Evolutionary conservation across 2,113 vertebrate genomes (phyloP).

Genomic region (Zonotrichia leucophrys): DNA sequence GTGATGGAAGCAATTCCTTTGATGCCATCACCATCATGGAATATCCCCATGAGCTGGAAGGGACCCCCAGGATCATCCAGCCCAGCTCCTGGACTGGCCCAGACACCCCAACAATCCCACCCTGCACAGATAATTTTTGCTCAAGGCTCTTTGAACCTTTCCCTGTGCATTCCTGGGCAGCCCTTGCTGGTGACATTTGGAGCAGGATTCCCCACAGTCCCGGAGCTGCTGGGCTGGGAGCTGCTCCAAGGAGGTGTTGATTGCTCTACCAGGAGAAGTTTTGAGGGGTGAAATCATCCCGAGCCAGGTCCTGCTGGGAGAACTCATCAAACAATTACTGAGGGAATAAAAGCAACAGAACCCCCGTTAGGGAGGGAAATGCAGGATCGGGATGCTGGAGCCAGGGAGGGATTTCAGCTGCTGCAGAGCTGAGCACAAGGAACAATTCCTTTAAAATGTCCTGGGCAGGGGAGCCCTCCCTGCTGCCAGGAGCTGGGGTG

Average conservation of each 20-base stretch:
- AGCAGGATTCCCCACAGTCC: background rate
- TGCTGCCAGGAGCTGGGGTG: background rate
- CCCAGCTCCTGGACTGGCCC: background rate
- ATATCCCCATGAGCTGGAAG: background rate
- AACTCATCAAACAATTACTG: background rate
- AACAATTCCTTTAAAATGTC: background rate
- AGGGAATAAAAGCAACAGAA: constrained; percentile 33
- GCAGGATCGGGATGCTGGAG: background rate
- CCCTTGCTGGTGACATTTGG: background rate
- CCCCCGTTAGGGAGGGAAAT: background rate
- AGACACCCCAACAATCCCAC: background rate
- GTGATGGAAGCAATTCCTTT: background rate
- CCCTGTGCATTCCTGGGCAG: background rate
- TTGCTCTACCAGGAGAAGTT: background rate
- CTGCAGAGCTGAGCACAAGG: background rate
- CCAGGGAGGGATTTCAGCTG: background rate
- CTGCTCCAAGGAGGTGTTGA: background rate
- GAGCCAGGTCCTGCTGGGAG: constrained; percentile 13
- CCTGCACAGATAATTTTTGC: background rate
- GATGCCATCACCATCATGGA: background rate
- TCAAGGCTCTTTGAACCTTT: background rate
- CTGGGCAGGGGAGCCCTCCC: background rate
- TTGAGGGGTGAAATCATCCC: background rate
- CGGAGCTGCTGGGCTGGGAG: background rate
- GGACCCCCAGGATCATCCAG: background rate